Percentiles rank a stretch among this genome's conserved stretches.
Evolutionary conservation across 2,797 vertebrate species (phyloP).

Genomic region (Chiroxiphia lanceolata): DNA sequence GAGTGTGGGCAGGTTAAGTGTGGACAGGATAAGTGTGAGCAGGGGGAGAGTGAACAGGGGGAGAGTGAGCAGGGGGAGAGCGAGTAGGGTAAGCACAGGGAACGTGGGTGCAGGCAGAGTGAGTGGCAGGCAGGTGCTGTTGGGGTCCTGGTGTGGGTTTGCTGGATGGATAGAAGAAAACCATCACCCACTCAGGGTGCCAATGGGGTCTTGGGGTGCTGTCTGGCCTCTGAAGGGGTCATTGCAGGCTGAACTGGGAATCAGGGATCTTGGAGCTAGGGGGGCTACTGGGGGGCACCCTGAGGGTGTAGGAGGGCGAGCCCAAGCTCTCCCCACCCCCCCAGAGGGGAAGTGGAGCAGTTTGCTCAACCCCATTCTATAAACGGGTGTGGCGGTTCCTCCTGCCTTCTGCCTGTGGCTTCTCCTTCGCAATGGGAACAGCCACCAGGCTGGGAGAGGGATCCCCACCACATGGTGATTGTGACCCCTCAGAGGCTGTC

Average conservation of each 20-base stretch:
- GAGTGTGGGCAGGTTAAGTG: not conserved
- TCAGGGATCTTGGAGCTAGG: not conserved
- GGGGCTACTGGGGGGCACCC: not conserved
- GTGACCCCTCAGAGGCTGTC: not conserved
- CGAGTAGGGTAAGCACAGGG: not conserved
- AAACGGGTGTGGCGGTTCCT: not conserved
- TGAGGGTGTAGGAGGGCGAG: not conserved
- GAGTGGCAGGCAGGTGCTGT: not conserved
- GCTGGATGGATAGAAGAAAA: not conserved
- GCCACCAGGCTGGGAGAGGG: not conserved
- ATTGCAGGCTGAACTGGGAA: not conserved
- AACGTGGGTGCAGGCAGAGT: not conserved
- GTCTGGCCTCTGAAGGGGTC: not conserved
- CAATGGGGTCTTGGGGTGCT: not conserved
- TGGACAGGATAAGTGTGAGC: not conserved
- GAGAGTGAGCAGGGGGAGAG: not conserved
- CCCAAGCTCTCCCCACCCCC: not conserved
- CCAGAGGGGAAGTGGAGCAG: not conserved
- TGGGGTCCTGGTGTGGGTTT: accelerated
- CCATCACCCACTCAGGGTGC: not conserved
- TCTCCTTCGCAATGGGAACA: not conserved
- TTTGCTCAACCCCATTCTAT: not conserved
- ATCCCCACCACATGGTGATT: accelerated
- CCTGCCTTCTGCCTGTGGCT: not conserved
- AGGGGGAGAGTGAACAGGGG: not conserved